Percentiles rank a stretch among this genome's conserved stretches.
Conservation (phyloP, 2,888 invertebrate species). For the Neelides folsomi region DNA sequence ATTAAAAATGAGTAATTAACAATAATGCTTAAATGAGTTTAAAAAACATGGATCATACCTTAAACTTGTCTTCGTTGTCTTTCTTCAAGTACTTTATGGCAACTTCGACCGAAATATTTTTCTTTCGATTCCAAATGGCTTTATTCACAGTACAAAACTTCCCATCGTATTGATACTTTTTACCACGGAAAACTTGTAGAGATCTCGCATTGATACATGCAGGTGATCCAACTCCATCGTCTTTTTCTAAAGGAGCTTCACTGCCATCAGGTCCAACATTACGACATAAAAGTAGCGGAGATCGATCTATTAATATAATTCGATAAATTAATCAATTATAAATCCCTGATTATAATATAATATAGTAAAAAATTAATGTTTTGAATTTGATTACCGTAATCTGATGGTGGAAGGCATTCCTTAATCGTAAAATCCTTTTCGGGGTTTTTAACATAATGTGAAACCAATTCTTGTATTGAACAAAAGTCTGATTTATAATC, state of each 20-base stretch:
- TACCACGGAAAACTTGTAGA: conserved; percentile 55
- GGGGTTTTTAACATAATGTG: conserved; percentile 43
- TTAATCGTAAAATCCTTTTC: conserved; percentile 49
- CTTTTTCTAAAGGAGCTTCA: conserved; percentile 40
- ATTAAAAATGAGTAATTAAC: neutral
- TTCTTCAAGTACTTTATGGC: conserved; percentile 65
- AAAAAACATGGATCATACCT: conserved; percentile 37
- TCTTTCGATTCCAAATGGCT: conserved; percentile 62
- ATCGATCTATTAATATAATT: conserved; percentile 46
- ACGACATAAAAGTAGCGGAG: conserved; percentile 53
- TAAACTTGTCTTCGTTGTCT: conserved; percentile 48
- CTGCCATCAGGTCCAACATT: conserved; percentile 6
- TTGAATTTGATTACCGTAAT: conserved; percentile 52
- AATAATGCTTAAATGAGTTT: neutral
- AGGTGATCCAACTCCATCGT: conserved; percentile 42
- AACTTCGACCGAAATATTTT: conserved; percentile 61
- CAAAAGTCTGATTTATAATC: conserved; percentile 12
- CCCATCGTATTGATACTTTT: conserved; percentile 37
- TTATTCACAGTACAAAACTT: conserved; percentile 52
- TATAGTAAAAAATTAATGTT: neutral
- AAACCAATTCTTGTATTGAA: conserved; percentile 49
- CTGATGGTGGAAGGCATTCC: conserved; percentile 71
- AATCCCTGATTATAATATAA: too few relatives aligned
- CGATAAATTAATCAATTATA: neutral
- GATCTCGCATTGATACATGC: conserved; percentile 55